Conservation (phyloP, 37 sponge, comb jelly and placozoan species). For the Theonella swinhoei region DNA sequence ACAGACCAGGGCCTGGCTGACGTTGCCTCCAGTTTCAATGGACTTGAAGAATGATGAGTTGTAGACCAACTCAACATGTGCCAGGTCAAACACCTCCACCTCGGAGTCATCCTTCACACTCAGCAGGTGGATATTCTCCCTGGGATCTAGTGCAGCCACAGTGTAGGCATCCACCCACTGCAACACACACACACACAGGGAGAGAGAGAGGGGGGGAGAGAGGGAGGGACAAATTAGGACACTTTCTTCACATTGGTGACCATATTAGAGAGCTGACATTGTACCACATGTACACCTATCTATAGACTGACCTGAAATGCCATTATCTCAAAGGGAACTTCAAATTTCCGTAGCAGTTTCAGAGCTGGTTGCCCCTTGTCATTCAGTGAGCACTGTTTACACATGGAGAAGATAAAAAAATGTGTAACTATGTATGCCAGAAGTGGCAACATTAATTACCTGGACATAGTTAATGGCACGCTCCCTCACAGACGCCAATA, state of each 20-base stretch:
- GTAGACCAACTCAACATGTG: slow-evolving; percentile 70
- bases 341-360: slow-evolving; percentile 36
- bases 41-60: slow-evolving; percentile 83
- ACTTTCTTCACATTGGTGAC: too few relatives aligned
- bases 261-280: too few relatives aligned
- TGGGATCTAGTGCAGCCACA: slow-evolving; percentile 78
- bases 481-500: slow-evolving; percentile 67
- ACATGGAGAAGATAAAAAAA: too few relatives aligned
- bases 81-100: slow-evolving; percentile 74
- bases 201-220: too few relatives aligned
- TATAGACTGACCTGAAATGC: slow-evolving; percentile 70
- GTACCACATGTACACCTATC: too few relatives aligned
- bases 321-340: slow-evolving; percentile 58
- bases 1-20: slow-evolving; percentile 76
- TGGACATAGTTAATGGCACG: slow-evolving; percentile 59
- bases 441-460: slow-evolving; percentile 10
- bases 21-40: slow-evolving; percentile 81
- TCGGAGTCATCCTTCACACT: slow-evolving; percentile 56
- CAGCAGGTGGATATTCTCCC: slow-evolving; percentile 74
- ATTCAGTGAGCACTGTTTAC: slow-evolving; percentile 7
- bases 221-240: too few relatives aligned
- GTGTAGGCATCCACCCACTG: slow-evolving; percentile 79
- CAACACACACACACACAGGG: not conserved
- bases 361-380: slow-evolving; percentile 46
- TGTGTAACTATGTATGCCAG: not conserved